Evolutionary conservation across 2,113 vertebrate species (phyloP).

Genomic region (Microcebus lehilahytsara): DNA sequence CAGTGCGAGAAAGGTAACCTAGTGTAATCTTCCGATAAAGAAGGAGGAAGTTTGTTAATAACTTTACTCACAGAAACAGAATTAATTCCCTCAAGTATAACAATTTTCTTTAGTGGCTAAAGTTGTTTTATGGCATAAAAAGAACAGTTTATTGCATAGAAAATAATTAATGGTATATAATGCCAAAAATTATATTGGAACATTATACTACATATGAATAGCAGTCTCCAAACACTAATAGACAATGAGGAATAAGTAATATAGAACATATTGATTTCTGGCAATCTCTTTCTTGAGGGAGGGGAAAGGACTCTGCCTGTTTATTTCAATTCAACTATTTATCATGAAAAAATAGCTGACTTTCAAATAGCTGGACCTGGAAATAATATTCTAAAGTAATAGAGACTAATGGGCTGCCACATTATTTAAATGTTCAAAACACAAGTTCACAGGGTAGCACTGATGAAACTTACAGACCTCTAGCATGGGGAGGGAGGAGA

Average conservation of each 20-base stretch:
- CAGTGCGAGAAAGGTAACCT: background rate
- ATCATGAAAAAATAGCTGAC: background rate
- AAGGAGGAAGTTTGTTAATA: background rate
- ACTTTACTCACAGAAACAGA: background rate
- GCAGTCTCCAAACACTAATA: background rate
- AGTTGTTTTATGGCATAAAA: conserved; percentile 21
- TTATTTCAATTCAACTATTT: conserved; percentile 5
- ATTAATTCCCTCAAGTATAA: background rate
- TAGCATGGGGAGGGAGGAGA: too few species aligned
- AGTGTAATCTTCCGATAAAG: background rate
- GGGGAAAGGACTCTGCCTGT: background rate
- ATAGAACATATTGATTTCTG: background rate
- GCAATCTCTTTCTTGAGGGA: background rate
- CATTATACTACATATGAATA: background rate
- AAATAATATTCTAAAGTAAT: conserved; percentile 6
- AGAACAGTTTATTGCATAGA: background rate
- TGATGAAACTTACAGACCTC: background rate
- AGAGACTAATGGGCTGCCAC: background rate
- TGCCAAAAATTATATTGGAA: background rate
- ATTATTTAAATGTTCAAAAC: conserved; percentile 13
- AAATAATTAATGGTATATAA: background rate
- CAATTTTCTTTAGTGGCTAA: background rate
- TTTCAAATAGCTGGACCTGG: background rate
- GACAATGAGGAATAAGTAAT: background rate
- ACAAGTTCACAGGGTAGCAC: background rate